A percentile compares a stretch with the other conserved stretches of the same genome.
These are phyloP conservation scores for Phalacrocorax carbo DNA, from an alignment of 2,113 vertebrate genomes.

Conservation along the genomic window DNA sequence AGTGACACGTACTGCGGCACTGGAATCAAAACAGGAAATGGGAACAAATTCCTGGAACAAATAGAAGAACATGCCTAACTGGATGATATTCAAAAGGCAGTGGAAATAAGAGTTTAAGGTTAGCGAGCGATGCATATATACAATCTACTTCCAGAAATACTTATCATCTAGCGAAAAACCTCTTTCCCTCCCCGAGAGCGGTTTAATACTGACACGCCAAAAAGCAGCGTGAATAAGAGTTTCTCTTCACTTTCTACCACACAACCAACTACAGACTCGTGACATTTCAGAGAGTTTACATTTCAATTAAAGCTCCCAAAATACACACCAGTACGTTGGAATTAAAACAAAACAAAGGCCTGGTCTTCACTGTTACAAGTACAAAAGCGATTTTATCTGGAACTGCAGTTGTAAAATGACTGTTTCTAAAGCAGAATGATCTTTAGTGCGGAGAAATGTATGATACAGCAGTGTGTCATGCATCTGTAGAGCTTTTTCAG, in stretches of 20 bases:
- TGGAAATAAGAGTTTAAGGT: background rate
- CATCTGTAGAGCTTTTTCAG: background rate
- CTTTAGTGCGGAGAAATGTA: background rate
- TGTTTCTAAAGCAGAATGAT: background rate
- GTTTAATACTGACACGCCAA: background rate
- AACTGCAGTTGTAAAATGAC: background rate
- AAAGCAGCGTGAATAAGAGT: background rate
- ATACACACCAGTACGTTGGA: constrained; percentile 5
- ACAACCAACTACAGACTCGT: background rate
- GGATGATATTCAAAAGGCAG: constrained; percentile 8
- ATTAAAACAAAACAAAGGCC: constrained; percentile 41
- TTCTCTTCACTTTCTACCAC: background rate
- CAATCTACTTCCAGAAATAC: background rate
- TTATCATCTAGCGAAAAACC: background rate
- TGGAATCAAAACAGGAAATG: constrained; percentile 46
- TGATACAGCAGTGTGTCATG: background rate
- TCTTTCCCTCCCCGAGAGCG: background rate
- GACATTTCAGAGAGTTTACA: constrained; percentile 51
- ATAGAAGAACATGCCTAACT: background rate
- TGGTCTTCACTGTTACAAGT: background rate
- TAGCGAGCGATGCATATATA: background rate
- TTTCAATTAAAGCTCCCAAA: constrained; percentile 57
- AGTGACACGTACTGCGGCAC: background rate
- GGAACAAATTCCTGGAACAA: constrained; percentile 41
- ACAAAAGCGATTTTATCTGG: constrained; percentile 33